Conservation (phyloP, 2,113 vertebrate genomes). For the Myodes glareolus region DNA sequence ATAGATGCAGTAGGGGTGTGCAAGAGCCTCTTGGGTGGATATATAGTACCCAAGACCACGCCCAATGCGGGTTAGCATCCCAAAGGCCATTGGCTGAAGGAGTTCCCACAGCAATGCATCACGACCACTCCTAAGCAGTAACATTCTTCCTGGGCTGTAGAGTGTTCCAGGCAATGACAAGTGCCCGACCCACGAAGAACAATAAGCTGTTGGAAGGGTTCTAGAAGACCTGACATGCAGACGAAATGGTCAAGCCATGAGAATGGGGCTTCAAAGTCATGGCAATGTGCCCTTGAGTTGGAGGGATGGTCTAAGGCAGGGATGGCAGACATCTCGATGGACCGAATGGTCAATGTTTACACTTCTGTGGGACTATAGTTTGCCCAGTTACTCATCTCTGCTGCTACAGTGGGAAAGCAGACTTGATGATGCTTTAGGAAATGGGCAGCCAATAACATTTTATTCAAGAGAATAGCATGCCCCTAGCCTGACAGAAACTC, state of each 20-base stretch:
- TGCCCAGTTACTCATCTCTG: not conserved
- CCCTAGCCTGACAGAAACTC: not conserved
- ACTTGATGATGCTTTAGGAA: not conserved
- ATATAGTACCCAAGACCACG: too few relatives aligned
- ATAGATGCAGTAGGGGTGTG: too few relatives aligned
- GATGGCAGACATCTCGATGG: not conserved
- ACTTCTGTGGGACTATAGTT: not conserved
- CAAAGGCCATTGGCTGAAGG: too few relatives aligned
- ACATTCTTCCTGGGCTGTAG: not conserved
- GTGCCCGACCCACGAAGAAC: not conserved
- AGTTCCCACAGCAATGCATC: not conserved
- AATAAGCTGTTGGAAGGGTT: not conserved
- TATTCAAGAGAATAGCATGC: not conserved
- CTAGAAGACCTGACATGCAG: not conserved
- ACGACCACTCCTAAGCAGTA: not conserved
- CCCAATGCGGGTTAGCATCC: too few relatives aligned
- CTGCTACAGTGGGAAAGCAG: not conserved
- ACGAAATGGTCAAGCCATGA: not conserved
- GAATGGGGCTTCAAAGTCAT: not conserved
- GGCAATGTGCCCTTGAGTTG: not conserved
- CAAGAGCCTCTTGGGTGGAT: too few relatives aligned
- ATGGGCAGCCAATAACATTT: not conserved
- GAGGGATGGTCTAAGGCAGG: not conserved
- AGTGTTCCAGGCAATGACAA: not conserved
- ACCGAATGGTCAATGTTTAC: not conserved